Evolutionary conservation across 1,140 invertebrate species (phyloP), one percentile per base, ranked within the genome.

Genomic region (Varroa destructor): DNA sequence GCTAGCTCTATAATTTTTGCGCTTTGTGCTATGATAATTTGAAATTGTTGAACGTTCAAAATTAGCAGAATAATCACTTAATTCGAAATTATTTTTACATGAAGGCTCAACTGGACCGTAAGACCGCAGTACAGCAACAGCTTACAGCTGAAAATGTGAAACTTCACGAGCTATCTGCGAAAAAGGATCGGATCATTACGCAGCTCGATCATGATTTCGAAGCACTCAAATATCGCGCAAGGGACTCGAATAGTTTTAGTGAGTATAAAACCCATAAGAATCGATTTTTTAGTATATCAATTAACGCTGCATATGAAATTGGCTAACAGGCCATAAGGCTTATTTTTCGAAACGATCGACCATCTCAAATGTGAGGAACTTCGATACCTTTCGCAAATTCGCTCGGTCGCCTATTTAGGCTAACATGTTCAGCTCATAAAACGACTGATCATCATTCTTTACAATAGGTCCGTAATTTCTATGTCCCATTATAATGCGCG

Each of bases 121-220:
- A 67, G 61, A 67, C 61, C 5, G 61, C 14, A 67, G 46, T 46
- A 25, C 61, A 67, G 36, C 61, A 67, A 40, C 40, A 67, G 40
- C 61, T 67, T n/a, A 67, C 61, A 2, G 40, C 61, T 12, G 61
- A 67, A 46, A 67, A 67, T 37, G 61, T 67, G 3, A 67, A 67
- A 40, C 37, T 67, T 12, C 61, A 43, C 36, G 61, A 67, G 37
- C 61, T 67, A 14, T 67, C 61, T 37, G 61, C 40, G 37, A 67
- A 67, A 37, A 67, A 67, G 8, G 61, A 67, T 40, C 61, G 61
- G 14, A 67, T 67, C 10, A 67, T 67, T 36, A 43, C 61, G 40
- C 61, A 67, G 46, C 40, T 67, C 40, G 61, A 67, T 46, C 61
- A 46, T 5, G 40, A 67, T 40, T 67, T 67, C 40, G 61, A 67